Base-by-base conservation (phyloP, 64 coral and sea anemone genomes). In the Porites australiensis region DNA sequence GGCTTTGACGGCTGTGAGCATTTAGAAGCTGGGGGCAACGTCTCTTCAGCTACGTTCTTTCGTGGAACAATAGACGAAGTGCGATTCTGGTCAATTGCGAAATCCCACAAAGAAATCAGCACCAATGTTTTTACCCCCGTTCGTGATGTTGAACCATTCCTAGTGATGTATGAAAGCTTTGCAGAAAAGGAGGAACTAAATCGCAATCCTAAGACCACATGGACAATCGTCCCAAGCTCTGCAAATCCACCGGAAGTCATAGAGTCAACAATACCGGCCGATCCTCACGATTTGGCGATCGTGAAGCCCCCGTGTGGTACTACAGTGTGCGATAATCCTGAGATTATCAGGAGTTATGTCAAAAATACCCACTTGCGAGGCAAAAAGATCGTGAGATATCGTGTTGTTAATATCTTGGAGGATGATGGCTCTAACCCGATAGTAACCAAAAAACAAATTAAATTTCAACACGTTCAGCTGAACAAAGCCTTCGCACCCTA, bases 311-410 rank as follows among this genome's bases (percentile, higher is more conserved):
- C 98, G 2, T 99, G 98, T 74, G 98, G 98, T 2, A 89, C 43
- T 16, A 99, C 98, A 3, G 94, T 99, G 13, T 99, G 98, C 54
- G 98, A 99, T 83, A 99, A 99, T 74, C 98, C 94, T 0, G 98
- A 99, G 67, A 95, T 99, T 9, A 86, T 99, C 6, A 88, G 92
- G 15, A 99, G 98, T 84, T 99, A 99, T 63, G 75, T 96, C 18
- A 88, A 89, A 46, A 96, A 99, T 66, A 93, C 61, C 8, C 65
- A 82, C 22, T 71, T 91, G 21, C 95, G 98, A 44, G 83, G 87
- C 3, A 64, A 64, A 52, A 99, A 96, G 62, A 23, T 86, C 19
- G 65, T 99, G 45, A 81, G 88, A 44, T 94, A 94, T 82, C 94
- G 98, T 0, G 77, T 99, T 44, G 74, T 99, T 2, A 96, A 96